Conservation (phyloP, 1,140 invertebrate genomes). For the Monochamus saltuarius region DNA sequence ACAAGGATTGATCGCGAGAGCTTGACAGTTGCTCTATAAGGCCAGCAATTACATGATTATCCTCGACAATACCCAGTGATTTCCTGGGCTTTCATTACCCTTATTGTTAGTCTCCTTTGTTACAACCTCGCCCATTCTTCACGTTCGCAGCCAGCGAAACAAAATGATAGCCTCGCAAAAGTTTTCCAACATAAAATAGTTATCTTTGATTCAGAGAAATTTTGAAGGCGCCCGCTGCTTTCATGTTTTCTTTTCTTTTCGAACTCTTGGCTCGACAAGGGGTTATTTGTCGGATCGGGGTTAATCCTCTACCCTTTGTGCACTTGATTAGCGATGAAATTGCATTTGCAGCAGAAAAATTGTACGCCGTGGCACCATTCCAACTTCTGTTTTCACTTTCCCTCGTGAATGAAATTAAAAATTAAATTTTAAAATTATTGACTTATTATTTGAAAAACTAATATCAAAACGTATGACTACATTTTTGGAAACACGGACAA, state of each 20-base stretch:
- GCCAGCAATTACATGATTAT: conserved; percentile 46
- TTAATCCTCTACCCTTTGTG: conserved; percentile 4
- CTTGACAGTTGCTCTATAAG: conserved; percentile 31
- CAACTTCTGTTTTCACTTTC: too few species aligned
- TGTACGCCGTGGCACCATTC: too few species aligned
- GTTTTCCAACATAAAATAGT: conserved; percentile 25
- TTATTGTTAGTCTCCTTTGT: conserved; percentile 44
- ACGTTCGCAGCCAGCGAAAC: conserved; percentile 12
- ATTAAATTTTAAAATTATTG: too few species aligned
- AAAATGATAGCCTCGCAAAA: conserved; percentile 32
- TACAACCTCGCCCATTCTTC: conserved; percentile 21
- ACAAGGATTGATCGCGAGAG: conserved; percentile 40
- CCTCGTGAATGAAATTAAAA: too few species aligned
- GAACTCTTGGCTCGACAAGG: conserved; percentile 19
- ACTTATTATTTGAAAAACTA: too few species aligned
- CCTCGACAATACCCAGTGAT: conserved; percentile 45
- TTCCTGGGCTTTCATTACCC: conserved; percentile 48
- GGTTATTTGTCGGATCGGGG: conserved; percentile 15
- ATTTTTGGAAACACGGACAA: too few species aligned
- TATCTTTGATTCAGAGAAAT: conserved; percentile 14
- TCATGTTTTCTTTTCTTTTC: conserved; percentile 19
- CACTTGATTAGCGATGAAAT: too few species aligned
- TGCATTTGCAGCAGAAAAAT: too few species aligned
- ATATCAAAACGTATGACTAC: too few species aligned
- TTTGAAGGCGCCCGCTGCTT: conserved; percentile 17